phyloP scores from a whole-genome alignment of 2,797 vertebrate species.

The Siniperca undulata region DNA sequence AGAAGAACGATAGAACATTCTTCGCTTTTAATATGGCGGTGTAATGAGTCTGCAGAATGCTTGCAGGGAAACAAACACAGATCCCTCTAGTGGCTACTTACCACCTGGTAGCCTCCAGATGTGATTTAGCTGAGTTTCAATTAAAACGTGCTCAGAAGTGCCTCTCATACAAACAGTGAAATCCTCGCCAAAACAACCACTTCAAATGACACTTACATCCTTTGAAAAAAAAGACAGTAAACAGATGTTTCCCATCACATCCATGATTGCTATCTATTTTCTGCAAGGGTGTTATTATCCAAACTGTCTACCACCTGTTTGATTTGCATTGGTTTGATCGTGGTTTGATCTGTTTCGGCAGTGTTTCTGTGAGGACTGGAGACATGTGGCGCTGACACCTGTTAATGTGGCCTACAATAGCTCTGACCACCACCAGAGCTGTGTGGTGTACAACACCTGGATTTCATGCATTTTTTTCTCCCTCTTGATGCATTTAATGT shows the following conservation, averaged over 20 bases:
- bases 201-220: slow-evolving; percentile 11
- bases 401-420: slow-evolving; percentile 20
- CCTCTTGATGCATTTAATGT: slow-evolving; percentile 1
- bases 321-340: slow-evolving; percentile 55
- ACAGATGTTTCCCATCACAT: slow-evolving; percentile 34
- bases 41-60: slow-evolving; percentile 2
- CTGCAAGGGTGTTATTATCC: slow-evolving; percentile 15
- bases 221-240: slow-evolving; percentile 11
- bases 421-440: slow-evolving; percentile 1
- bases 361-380: slow-evolving; percentile 25
- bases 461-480: neutral
- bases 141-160: slow-evolving; percentile 5
- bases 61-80: slow-evolving; percentile 11
- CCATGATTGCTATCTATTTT: slow-evolving; percentile 30
- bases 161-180: neutral
- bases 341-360: slow-evolving; percentile 26
- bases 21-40: slow-evolving; percentile 1
- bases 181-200: neutral
- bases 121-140: slow-evolving; percentile 1
- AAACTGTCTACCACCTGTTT: slow-evolving; percentile 49
- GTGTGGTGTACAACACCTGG: neutral
- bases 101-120: slow-evolving; percentile 2
- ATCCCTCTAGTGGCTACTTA: slow-evolving; percentile 26
- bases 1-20: neutral
- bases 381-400: slow-evolving; percentile 30